Evolutionary conservation across 2,797 vertebrate species (phyloP), one percentile per base, ranked within the genome.

Genomic region (Sebastes flavidus): DNA sequence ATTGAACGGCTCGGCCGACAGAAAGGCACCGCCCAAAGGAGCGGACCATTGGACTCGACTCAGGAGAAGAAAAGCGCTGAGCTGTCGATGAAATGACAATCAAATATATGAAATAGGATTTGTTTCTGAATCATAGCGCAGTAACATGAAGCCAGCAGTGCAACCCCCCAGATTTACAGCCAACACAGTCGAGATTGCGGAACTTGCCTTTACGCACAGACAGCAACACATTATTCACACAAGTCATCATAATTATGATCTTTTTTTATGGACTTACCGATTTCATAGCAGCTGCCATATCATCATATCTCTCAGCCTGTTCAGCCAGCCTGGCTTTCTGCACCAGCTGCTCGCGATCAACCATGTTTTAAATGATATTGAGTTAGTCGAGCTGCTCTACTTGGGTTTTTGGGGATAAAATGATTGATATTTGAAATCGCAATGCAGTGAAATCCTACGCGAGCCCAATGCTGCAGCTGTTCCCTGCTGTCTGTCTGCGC

Each of bases 211-310:
- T 81, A 82, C 81, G 61, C 87, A 79, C 11, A 63, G 36, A 52
- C 9, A 27, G 62, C 72, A 49, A 18, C 49, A 62, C 59, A 59
- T 49, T 5, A 65, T 38, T 30, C 75, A 78, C 11, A 72, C 34
- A 30, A 27, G 20, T 38, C 34, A 67, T 38, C 29, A 67, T 16
- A 46, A 32, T 56, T 13, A 46, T 62, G 1, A 55, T 52, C 20
- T 36, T 61, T 24, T 29, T n/a, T 3, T 42, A 58, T 80, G 80
- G 75, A 98, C 98, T 98, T 96, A 99, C 98, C 96, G 98, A 98
- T 95, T 99, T 99, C 98, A 99, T 99, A 92, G 98, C 97, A 89
- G 97, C 98, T 92, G 98, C 98, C 98, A 99, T 99, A 91, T 99
- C 98, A 94, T 99, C 98, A 91, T 99, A 99, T 89, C 98, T 94